Conservation (phyloP, 2,888 invertebrate species). For the Apamea epomidion region DNA sequence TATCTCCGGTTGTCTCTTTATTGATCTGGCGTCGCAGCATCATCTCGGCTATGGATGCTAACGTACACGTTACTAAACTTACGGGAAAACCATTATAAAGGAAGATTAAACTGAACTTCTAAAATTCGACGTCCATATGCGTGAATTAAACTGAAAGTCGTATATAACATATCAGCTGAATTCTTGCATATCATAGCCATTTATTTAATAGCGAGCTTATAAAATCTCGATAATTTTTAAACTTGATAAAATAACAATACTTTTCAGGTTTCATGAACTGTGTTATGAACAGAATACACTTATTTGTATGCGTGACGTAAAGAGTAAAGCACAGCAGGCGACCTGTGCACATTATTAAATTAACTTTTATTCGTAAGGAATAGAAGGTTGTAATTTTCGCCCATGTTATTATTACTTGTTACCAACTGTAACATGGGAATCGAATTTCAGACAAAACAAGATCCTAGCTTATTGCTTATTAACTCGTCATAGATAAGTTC, state of each 20-base stretch:
- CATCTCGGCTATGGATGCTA: constrained; percentile 71
- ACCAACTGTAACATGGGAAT: not conserved
- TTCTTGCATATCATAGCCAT: not conserved
- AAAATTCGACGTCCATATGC: not conserved
- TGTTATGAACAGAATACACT: not conserved
- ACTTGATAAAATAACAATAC: not conserved
- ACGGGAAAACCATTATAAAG: constrained; percentile 20
- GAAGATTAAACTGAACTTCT: not conserved
- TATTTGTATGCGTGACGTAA: not conserved
- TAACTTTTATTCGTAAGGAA: not conserved
- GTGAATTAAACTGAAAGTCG: not conserved
- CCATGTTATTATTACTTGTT: not conserved
- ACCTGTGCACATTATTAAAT: not conserved
- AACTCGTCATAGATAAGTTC: not conserved
- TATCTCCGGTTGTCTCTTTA: constrained; percentile 78
- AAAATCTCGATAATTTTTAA: constrained; percentile 3
- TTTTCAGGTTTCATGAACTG: constrained; percentile 15
- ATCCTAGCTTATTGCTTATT: not conserved
- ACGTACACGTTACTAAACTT: constrained; percentile 37
- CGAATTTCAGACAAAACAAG: not conserved
- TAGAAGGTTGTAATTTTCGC: not conserved
- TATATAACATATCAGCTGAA: not conserved
- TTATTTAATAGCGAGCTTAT: not conserved
- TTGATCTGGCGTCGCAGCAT: constrained; percentile 84
- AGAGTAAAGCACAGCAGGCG: not conserved